Percentiles rank a stretch among this genome's conserved stretches.
Conservation (phyloP, 2,113 vertebrate species). For the Acrocephalus kingi region DNA sequence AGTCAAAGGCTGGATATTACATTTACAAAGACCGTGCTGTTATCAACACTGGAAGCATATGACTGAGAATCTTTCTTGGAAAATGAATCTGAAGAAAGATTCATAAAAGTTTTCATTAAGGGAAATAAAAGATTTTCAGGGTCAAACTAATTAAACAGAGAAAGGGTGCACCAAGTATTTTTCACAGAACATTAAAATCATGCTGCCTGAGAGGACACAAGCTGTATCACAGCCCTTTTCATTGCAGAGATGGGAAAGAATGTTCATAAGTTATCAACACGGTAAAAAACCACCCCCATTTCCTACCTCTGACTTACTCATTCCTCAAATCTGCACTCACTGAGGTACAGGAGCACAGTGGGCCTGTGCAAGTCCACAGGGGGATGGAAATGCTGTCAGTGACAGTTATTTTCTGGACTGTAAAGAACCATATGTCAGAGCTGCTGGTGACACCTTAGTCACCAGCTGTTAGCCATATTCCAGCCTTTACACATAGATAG, state of each 20-base stretch:
- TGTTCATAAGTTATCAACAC: neutral
- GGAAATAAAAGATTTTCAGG: neutral
- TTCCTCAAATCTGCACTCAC: neutral
- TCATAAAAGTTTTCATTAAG: neutral
- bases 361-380: neutral
- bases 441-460: neutral
- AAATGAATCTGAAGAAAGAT: neutral
- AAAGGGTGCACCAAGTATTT: neutral
- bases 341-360: neutral
- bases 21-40: neutral
- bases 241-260: neutral
- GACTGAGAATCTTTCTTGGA: neutral
- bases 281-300: neutral
- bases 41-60: neutral
- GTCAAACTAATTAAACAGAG: neutral
- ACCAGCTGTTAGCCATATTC: neutral
- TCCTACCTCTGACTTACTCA: neutral
- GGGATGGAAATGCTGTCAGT: neutral
- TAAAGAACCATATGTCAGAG: neutral
- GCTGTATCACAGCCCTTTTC: neutral
- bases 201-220: neutral
- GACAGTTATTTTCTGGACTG: neutral
- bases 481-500: neutral
- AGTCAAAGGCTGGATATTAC: neutral
- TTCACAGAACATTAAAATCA: neutral